Base-by-base conservation (phyloP, 1,140 invertebrate genomes). In the Neuroterus valhalla region DNA sequence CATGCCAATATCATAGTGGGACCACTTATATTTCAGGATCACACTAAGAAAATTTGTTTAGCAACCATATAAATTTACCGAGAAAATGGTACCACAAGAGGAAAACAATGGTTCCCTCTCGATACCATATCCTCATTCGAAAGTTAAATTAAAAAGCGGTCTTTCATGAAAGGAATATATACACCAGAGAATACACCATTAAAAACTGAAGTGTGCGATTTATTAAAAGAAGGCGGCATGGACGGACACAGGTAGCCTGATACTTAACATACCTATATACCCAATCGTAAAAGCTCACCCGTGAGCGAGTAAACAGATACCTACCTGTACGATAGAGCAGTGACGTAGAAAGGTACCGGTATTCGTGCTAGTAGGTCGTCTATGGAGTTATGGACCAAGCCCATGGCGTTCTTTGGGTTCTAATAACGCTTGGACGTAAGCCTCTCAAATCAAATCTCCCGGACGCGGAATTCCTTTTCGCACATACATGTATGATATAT, bases 331-430 rank as follows among this genome's bases (percentile, higher is more conserved):
- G 76, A 74, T 74, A 55, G 71, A 71, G 46, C 75, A 45, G 69
- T 75, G 72, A 85, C 77, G 81, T 88, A 87, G 86, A 88, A 86
- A 87, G 86, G 84, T 75, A 70, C 11, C 70, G 87, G 86, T 86
- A 88, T 88, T 85, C 81, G 79, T 88, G 87, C 83, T 80, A 88
- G 85, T 88, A 86, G 87, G 87, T 84, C 86, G 79, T 80, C 77
- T 81, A 80, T 87, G 86, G 85, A 88, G 79, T 76, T 81, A 80
- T 87, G 86, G 85, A 88, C 87, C 87, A 87, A 88, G 86, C 87
- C 87, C 86, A 86, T 81, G 81, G 81, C 82, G 86, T 85, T 85
- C 81, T 73, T 80, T 68, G 72, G 76, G 80, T 81, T 79, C 81
- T 86, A 84, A 81, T 82, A 74, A 75, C 45, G 68, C 78, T 55